Base-by-base conservation (phyloP, 37 sponge, comb jelly and placozoan species). In the Beroe ovata region DNA sequence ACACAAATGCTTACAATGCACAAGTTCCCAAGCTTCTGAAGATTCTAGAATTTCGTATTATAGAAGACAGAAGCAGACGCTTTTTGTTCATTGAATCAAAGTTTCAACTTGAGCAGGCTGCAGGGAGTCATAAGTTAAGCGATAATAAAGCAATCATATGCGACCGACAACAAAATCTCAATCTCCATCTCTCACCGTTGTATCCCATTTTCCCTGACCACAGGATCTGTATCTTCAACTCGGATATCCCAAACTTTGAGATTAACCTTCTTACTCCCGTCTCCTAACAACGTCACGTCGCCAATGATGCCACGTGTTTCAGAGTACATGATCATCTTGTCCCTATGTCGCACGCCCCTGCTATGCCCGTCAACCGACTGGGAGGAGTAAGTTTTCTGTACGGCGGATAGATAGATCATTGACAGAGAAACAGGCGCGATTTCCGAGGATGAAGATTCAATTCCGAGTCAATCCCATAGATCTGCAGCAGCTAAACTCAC, bases 161-260 rank as follows among this genome's bases (percentile, higher is more conserved):
- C n/a, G 59, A 58, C 16, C 59, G 11, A 18, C 59, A 58, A 18
- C 11, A 58, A 19, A 58, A 58, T 11, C 59, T 58, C 16, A 18
- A 58, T 58, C n/a, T n/a, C n/a, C n/a, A n/a, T n/a, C 63, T 26
- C 6, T 14, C 21, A 77, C 84, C 84, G 39, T 54, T 77, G 84
- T 6, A 39, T 23, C 47, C 84, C 84, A 1, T 33, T 21, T 54
- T 77, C 84, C 84, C 38, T 77, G 84, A 77, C 84, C 1, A 0
- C 47, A 0, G 42, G 26, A 23, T 77, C 84, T 18, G 84, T 77
- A 19, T 77, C 84, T 29, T 77, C 84, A 30, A 77, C 84, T 42
- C 84, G 39, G 26, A 77, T 36, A 23, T 77, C 84, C 84, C 84
- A 77, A 6, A 77, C 21, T 35, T 39, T 77, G 36, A 77, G 25